Conservation (phyloP, 2,797 vertebrate species). For the Decapterus maruadsi region DNA sequence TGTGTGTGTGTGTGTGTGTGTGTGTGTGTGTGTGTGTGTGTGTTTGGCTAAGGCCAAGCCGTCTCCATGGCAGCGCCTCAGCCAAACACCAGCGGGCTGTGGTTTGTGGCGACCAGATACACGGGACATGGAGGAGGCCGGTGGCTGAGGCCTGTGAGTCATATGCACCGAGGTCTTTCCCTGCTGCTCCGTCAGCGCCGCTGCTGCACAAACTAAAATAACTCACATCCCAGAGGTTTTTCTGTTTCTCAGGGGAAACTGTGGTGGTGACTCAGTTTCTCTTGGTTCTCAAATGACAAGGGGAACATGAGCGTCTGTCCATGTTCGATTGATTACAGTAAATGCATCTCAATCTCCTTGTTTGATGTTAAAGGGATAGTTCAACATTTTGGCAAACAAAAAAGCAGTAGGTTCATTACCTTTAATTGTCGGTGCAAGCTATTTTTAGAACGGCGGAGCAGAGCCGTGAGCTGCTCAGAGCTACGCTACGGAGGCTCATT, state of each 20-base stretch:
- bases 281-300: constrained; percentile 1
- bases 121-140: constrained; percentile 22
- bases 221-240: constrained; percentile 5
- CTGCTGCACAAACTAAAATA: constrained; percentile 49
- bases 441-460: too few species aligned
- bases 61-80: constrained; percentile 66
- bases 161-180: constrained; percentile 65
- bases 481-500: too few species aligned
- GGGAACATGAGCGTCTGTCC: not conserved
- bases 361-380: too few species aligned
- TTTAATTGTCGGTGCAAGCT: too few species aligned
- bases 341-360: too few species aligned
- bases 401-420: too few species aligned
- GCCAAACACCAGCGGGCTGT: constrained; percentile 64
- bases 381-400: too few species aligned
- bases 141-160: constrained; percentile 68
- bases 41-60: constrained; percentile 58
- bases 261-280: constrained; percentile 26
- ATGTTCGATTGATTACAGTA: not conserved
- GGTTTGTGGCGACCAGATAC: constrained; percentile 70
- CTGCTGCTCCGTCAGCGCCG: constrained; percentile 10
- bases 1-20: constrained; percentile 37
- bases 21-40: constrained; percentile 37
- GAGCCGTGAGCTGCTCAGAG: too few species aligned
- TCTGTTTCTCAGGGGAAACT: constrained; percentile 33